These are phyloP conservation scores for Ophthalmolycus amberensis DNA, from an alignment of 2,113 vertebrate species.

Conservation along the genomic window DNA sequence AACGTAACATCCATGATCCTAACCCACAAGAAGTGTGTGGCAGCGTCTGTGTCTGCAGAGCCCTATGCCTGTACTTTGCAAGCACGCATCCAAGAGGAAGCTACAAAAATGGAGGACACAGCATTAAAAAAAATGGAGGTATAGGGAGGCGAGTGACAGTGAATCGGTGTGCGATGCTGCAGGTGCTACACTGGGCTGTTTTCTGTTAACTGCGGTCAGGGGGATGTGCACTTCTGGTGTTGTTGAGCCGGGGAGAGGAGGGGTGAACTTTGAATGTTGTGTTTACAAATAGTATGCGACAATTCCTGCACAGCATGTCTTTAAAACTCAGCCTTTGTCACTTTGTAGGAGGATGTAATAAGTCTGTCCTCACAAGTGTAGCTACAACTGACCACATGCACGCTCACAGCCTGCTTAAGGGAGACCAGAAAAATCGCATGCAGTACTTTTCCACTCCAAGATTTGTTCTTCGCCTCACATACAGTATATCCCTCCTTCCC, in stretches of 20 bases:
- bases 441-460: constrained; percentile 81
- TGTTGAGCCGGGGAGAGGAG: background rate
- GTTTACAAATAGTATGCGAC: background rate
- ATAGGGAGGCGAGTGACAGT: too few species aligned
- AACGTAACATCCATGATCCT: background rate
- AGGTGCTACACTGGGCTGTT: too few species aligned
- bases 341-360: background rate
- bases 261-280: background rate
- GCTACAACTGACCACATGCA: constrained; percentile 11
- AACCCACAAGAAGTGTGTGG: background rate
- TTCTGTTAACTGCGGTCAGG: background rate
- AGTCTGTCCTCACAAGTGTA: constrained; percentile 43
- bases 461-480: constrained; percentile 55
- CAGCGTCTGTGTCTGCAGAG: too few species aligned
- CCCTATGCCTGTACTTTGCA: too few species aligned
- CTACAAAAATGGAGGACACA: too few species aligned
- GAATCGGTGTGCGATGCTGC: too few species aligned
- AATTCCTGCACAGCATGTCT: background rate
- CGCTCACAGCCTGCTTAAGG: background rate
- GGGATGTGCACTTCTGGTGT: background rate
- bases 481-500: constrained; percentile 50
- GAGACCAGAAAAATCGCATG: constrained; percentile 38
- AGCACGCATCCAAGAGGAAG: too few species aligned
- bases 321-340: background rate
- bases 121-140: too few species aligned